Conservation (phyloP, 2,113 vertebrate species). For the Calonectris borealis region DNA sequence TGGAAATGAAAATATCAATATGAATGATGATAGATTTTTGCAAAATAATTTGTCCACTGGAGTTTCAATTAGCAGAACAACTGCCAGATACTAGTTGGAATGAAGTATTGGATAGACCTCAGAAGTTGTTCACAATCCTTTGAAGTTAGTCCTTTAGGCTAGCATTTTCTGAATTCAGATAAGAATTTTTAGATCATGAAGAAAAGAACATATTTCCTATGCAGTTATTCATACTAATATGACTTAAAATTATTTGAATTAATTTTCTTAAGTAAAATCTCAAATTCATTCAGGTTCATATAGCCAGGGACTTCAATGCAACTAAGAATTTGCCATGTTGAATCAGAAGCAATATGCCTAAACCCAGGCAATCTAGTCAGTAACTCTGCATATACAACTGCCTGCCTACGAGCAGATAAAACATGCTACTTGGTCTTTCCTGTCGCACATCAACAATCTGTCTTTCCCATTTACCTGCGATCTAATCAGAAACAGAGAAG, state of each 20-base stretch:
- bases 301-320: neutral
- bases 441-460: neutral
- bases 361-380: neutral
- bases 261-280: neutral
- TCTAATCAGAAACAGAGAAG: neutral
- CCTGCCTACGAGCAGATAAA: neutral
- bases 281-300: neutral
- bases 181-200: neutral
- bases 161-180: neutral
- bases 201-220: neutral
- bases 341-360: neutral
- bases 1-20: neutral
- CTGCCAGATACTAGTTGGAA: neutral
- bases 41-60: neutral
- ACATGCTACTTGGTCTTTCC: neutral
- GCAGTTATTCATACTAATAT: neutral
- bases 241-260: neutral
- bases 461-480: constrained; percentile 6
- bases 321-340: neutral
- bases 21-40: neutral
- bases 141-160: neutral
- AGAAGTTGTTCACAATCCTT: neutral
- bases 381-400: neutral
- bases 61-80: neutral
- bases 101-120: neutral